Percentiles rank a stretch among this genome's conserved stretches.
These are phyloP conservation scores for Chionoecetes opilio DNA, from an alignment of 1,140 invertebrate species.

Conservation along the genomic window DNA sequence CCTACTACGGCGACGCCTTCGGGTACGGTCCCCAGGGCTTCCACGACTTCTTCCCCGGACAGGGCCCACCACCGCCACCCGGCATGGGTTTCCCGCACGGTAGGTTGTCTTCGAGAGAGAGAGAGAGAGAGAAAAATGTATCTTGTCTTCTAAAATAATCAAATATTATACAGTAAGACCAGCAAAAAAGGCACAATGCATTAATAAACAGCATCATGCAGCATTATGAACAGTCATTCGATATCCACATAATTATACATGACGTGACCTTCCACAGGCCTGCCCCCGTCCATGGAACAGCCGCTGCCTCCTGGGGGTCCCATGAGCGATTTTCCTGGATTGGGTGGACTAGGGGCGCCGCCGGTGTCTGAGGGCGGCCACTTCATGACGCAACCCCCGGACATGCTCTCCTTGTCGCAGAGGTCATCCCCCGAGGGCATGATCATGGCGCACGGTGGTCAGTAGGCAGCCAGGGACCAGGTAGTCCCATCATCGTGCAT, in stretches of 20 bases:
- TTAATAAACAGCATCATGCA: too few relatives aligned
- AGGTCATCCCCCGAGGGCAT: constrained; percentile 83
- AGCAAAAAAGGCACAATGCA: too few relatives aligned
- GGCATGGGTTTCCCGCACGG: constrained; percentile 80
- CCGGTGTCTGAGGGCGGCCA: constrained; percentile 69
- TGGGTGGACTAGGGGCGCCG: constrained; percentile 64
- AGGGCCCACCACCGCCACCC: constrained; percentile 87
- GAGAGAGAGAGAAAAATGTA: too few relatives aligned
- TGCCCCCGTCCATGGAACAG: constrained; percentile 81
- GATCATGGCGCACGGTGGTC: constrained; percentile 79
- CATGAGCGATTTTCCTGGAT: constrained; percentile 82
- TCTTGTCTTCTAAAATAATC: too few relatives aligned
- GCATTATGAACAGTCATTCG: neutral
- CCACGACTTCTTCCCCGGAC: constrained; percentile 94
- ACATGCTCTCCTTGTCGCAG: constrained; percentile 82
- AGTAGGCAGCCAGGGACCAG: constrained; percentile 64
- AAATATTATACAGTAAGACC: too few relatives aligned
- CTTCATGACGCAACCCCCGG: constrained; percentile 81
- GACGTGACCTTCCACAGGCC: constrained; percentile 74
- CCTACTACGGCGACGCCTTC: constrained; percentile 92
- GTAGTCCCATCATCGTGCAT: constrained; percentile 82
- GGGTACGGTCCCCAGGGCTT: constrained; percentile 88
- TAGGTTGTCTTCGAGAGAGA: constrained; percentile 64
- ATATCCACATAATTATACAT: neutral
- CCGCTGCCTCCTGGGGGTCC: constrained; percentile 82